Evolutionary conservation across 2,888 invertebrate species (phyloP), one percentile per base, ranked within the genome.

Genomic region (Drosophila birchii): DNA sequence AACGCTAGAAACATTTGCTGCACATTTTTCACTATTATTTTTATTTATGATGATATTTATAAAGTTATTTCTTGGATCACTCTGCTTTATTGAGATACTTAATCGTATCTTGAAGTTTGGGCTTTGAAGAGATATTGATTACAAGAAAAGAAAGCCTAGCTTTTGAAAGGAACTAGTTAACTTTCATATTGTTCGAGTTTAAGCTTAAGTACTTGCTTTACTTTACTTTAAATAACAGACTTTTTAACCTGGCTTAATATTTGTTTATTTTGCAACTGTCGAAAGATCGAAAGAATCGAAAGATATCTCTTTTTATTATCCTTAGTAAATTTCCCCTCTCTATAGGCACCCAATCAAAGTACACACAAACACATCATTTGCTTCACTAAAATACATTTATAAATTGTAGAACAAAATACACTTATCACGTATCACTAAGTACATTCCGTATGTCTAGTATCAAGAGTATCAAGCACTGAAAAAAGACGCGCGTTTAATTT

Each of bases 371-470:
- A 18, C 8, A 20, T 1, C 29, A 8, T 18, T 23, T 36, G 6
- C n/a, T 29, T 29, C 5, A 57, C 6, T 32, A 59, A 59, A 39
- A 32, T 32, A 39, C 20, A 60, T 58, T 59, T 60, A 59, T 59
- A n/a, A 41, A 59, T 14, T 41, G 58, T 29, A 11, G 39, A 39
- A 58, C 59, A 58, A 29, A 39, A 8, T 23, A 60, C 59, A 60
- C 38, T 60, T 60, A 39, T 57, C 18, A 59, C 56, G 36, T 60
- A 59, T 60, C 60, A 60, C 60, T 60, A 60, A 60, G 60, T 41
- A 60, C 61, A 61, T 41, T 32, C 29, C 61, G 23, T 60, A 61
- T 41, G 11, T 34, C 32, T 60, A 60, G 60, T 23, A 51, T 51
- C 34, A 62, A 34, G 61, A 61, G 61, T 61, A 61, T 61, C 61